Evolutionary conservation across 2,888 invertebrate genomes (phyloP).

Genomic region (Chrysomela aeneicollis): DNA sequence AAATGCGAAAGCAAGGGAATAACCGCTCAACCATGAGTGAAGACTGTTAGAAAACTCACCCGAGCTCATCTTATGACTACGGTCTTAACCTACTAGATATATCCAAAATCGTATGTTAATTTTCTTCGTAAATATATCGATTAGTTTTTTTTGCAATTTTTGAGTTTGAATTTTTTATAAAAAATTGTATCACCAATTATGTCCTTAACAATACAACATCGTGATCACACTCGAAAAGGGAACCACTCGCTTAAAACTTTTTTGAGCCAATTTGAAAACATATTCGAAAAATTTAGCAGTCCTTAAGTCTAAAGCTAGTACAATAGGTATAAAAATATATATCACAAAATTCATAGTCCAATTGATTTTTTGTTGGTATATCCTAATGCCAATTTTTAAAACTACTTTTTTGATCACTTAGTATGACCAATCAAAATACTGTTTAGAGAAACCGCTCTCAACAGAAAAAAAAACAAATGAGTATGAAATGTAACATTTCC

Average conservation of each 20-base stretch:
- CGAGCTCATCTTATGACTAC: conserved; percentile 40
- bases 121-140: conserved; percentile 41
- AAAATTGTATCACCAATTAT: conserved; percentile 51
- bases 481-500: too few relatives aligned
- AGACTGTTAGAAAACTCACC: conserved; percentile 29
- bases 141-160: conserved; percentile 40
- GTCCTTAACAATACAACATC: conserved; percentile 46
- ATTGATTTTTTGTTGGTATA: conserved; percentile 40
- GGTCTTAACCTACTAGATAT: conserved; percentile 39
- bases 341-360: conserved; percentile 52
- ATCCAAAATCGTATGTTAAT: conserved; percentile 49
- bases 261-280: conserved; percentile 49
- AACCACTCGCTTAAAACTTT: conserved; percentile 36
- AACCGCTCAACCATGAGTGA: conserved; percentile 57
- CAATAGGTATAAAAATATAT: conserved; percentile 53
- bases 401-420: conserved; percentile 34
- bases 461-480: too few relatives aligned
- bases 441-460: conserved; percentile 6
- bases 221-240: conserved; percentile 47
- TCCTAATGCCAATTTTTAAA: conserved; percentile 43
- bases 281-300: conserved; percentile 41
- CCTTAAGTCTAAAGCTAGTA: conserved; percentile 41
- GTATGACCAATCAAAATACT: conserved; percentile 18
- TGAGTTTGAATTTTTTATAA: conserved; percentile 43
- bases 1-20: conserved; percentile 55